phyloP scores from a whole-genome alignment of 2,113 vertebrate species.

The Actenoides hombroni region DNA sequence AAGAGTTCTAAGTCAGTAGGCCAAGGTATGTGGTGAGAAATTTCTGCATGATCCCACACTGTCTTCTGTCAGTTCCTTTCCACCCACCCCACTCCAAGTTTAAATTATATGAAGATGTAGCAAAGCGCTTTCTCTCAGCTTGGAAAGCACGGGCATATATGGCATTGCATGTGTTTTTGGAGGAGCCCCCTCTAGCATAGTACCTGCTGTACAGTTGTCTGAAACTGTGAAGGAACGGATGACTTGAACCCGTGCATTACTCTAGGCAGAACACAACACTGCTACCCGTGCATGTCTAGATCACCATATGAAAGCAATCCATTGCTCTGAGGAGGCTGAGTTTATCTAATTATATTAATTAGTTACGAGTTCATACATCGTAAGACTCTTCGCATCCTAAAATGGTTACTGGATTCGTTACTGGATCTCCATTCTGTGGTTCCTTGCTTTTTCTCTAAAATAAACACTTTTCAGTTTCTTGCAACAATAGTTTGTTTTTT shows the following conservation, averaged over 20 bases:
- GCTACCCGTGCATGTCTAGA: accelerated
- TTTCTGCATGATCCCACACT: neutral
- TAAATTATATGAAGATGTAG: neutral
- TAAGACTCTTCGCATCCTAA: neutral
- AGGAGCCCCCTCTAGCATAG: neutral
- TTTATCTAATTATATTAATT: neutral
- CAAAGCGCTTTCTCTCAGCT: neutral
- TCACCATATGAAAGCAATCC: neutral
- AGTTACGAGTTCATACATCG: neutral
- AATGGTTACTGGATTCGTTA: neutral
- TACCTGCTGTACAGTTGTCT: neutral
- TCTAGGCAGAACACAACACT: neutral
- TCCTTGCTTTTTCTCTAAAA: neutral
- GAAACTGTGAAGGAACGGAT: neutral
- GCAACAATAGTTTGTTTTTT: neutral
- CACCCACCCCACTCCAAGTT: neutral
- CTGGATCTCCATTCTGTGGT: neutral
- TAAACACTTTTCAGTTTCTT: neutral
- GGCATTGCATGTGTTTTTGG: neutral
- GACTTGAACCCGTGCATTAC: neutral
- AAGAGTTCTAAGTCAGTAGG: neutral
- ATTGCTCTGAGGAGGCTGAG: neutral
- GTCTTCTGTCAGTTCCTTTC: neutral
- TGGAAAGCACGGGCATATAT: neutral
- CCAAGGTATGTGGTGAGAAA: neutral